Percentiles rank a stretch among this genome's conserved stretches.
phyloP scores from a whole-genome alignment of 2,888 invertebrate genomes.

The Watsonalla cultraria region DNA sequence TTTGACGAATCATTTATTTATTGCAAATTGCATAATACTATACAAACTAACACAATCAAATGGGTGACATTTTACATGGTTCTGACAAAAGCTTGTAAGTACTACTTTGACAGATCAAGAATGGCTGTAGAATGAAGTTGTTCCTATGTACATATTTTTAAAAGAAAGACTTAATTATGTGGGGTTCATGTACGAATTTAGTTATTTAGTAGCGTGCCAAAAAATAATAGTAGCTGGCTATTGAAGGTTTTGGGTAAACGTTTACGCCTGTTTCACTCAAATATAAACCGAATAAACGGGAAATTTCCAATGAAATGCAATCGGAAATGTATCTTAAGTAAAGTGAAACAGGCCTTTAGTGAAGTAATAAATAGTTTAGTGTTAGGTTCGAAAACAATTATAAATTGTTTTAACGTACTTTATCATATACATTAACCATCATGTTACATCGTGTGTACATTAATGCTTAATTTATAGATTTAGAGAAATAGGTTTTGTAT shows the following conservation, averaged over 20 bases:
- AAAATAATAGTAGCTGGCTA: constrained; percentile 49
- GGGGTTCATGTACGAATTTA: constrained; percentile 43
- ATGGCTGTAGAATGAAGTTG: constrained; percentile 24
- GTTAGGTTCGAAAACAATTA: not conserved
- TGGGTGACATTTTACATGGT: not conserved
- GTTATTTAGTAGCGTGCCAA: constrained; percentile 62
- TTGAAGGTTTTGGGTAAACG: constrained; percentile 39
- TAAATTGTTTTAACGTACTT: not conserved
- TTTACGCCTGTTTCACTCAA: constrained; percentile 9
- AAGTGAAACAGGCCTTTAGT: too few species aligned
- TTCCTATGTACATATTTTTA: constrained; percentile 61
- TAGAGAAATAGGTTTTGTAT: constrained; percentile 21
- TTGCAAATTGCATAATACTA: too few species aligned
- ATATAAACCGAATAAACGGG: not conserved
- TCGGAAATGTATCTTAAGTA: too few species aligned
- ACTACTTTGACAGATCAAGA: not conserved
- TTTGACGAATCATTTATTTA: too few species aligned
- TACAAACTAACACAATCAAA: too few species aligned
- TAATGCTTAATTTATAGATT: constrained; percentile 16
- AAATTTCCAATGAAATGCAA: too few species aligned
- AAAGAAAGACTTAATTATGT: constrained; percentile 25
- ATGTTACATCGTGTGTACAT: constrained; percentile 25
- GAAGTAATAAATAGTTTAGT: not conserved
- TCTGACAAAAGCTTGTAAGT: not conserved
- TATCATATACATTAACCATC: constrained; percentile 3